Evolutionary conservation across 2,888 invertebrate species (phyloP), one percentile per base, ranked within the genome.

Genomic region (Pseudeuparius sepicola): DNA sequence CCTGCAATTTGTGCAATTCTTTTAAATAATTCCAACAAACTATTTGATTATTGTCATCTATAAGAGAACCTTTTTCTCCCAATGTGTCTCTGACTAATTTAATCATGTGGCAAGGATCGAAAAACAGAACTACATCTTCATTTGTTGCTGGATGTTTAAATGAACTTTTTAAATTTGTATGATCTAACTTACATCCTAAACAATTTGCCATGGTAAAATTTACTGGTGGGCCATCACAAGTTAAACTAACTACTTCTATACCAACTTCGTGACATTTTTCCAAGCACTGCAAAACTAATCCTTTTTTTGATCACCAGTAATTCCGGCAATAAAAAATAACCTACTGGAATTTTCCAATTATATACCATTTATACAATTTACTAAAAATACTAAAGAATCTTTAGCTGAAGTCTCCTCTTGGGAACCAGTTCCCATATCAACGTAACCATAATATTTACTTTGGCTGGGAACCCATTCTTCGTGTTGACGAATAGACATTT

Each of bases 71-170:
- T 14, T 34, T 34, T 10, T 32, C 34, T 6, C 37, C 37, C 13
- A n/a, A 37, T 5, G 24, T 29, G 24, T 37, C 37, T 24, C 39
- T 30, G 11, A 41, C 25, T 12, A 42, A 10, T 26, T 39, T 36
- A 9, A 36, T 11, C 34, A 42, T 42, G 25, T 39, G 40, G 5
- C 15, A 32, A 4, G 36, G 31, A 18, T 40, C 40, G 14, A 40
- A 28, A 24, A 39, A 29, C 3, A 36, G 14, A 34, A 10, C 29
- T 24, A 29, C 24, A n/a, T 36, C 18, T 9, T 30, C 24, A n/a
- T 31, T 5, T 12, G 24, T 23, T 20, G 20, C 18, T n/a, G 35
- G 39, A 35, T 39, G 39, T 15, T 39, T 30, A 24, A 39, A 39
- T n/a, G n/a, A n/a, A n/a, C n/a, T n/a, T n/a, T n/a, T n/a, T n/a